Evolutionary conservation across 2,797 vertebrate genomes (phyloP).

Genomic region (Taeniopygia guttata): DNA sequence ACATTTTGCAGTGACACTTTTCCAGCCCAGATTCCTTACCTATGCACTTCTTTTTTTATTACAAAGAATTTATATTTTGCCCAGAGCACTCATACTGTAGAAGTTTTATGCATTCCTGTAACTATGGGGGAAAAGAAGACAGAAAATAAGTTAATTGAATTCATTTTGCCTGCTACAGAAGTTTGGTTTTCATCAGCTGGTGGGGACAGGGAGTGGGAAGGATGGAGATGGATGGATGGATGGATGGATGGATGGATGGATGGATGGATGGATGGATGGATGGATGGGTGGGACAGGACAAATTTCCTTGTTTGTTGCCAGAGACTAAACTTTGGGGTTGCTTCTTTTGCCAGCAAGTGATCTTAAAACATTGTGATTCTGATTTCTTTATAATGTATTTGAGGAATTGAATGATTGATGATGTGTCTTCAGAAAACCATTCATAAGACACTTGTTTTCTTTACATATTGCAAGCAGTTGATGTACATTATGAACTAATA

Average conservation of each 20-base stretch:
- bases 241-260: background rate
- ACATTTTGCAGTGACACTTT: background rate
- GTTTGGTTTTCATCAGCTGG: background rate
- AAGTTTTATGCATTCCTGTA: background rate
- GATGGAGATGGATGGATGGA: background rate
- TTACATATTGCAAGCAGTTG: background rate
- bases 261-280: background rate
- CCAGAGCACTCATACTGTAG: background rate
- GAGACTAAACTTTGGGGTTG: background rate
- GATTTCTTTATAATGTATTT: background rate
- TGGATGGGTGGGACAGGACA: background rate
- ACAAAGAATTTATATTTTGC: background rate
- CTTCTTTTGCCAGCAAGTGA: background rate
- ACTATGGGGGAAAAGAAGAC: background rate
- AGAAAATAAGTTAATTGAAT: background rate
- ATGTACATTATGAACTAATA: background rate
- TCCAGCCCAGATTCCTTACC: background rate
- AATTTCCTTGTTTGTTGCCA: background rate
- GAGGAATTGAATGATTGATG: background rate
- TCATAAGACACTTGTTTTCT: background rate
- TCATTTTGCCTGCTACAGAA: background rate
- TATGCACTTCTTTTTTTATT: background rate
- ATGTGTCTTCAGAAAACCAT: background rate
- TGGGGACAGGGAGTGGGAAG: background rate
- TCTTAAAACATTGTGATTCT: background rate